Percentiles rank a stretch among this genome's conserved stretches.
phyloP scores from a whole-genome alignment of 2,797 vertebrate species.

The Spinibarbus caldwelli region DNA sequence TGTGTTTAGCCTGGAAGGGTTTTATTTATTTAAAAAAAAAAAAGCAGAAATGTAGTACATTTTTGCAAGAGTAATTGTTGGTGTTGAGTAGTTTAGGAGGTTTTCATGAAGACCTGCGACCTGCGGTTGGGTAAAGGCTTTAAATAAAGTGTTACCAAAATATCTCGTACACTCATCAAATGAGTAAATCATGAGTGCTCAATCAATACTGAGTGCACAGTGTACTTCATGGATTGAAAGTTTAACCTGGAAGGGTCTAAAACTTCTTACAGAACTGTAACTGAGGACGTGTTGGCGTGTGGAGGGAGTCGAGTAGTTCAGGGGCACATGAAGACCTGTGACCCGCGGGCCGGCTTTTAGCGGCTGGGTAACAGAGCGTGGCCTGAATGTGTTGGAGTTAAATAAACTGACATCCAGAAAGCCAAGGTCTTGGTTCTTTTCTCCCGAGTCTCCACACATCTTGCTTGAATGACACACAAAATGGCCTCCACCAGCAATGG shows the following conservation, averaged over 20 bases:
- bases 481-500: conserved; percentile 6
- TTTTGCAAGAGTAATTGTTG: no score
- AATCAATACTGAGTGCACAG: neutral
- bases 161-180: no score
- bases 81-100: no score
- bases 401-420: neutral
- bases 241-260: neutral
- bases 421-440: neutral
- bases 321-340: neutral
- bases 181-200: no score
- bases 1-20: no score
- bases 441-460: neutral
- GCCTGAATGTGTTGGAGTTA: neutral
- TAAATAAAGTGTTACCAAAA: no score
- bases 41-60: no score
- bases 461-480: conserved; percentile 10
- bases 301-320: neutral
- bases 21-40: no score
- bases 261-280: neutral
- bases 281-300: neutral
- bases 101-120: no score
- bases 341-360: neutral
- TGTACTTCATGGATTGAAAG: neutral
- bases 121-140: no score
- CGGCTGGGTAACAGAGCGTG: neutral